These are phyloP conservation scores for Acromyrmex echinatior DNA, from an alignment of 1,140 invertebrate genomes.

Conservation along the genomic window DNA sequence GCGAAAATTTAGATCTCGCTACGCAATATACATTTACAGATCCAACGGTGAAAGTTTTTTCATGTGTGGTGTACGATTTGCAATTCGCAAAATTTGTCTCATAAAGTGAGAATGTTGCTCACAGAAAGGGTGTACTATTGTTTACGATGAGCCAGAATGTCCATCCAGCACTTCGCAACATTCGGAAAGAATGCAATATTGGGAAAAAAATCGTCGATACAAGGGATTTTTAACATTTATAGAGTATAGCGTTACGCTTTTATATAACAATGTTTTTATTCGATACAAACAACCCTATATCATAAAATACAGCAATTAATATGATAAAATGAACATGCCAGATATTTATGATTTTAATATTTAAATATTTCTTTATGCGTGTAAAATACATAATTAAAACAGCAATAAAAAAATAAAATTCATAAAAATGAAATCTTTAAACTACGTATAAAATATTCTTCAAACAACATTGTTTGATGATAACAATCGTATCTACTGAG, in stretches of 20 bases:
- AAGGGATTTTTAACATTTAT: background rate
- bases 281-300: background rate
- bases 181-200: background rate
- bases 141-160: background rate
- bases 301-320: background rate
- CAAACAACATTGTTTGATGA: background rate
- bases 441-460: background rate
- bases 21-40: background rate
- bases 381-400: background rate
- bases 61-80: background rate
- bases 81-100: background rate
- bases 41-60: background rate
- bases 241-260: background rate
- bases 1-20: background rate
- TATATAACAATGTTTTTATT: background rate
- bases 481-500: constrained; percentile 25
- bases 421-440: background rate
- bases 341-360: background rate
- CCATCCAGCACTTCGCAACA: background rate
- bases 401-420: background rate
- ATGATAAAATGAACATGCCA: background rate
- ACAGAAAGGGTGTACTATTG: background rate
- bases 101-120: background rate
- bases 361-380: background rate
- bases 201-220: background rate